Percentiles rank a stretch among this genome's conserved stretches.
These are phyloP conservation scores for Andrena dorsata DNA, from an alignment of 2,888 invertebrate genomes.

Conservation along the genomic window DNA sequence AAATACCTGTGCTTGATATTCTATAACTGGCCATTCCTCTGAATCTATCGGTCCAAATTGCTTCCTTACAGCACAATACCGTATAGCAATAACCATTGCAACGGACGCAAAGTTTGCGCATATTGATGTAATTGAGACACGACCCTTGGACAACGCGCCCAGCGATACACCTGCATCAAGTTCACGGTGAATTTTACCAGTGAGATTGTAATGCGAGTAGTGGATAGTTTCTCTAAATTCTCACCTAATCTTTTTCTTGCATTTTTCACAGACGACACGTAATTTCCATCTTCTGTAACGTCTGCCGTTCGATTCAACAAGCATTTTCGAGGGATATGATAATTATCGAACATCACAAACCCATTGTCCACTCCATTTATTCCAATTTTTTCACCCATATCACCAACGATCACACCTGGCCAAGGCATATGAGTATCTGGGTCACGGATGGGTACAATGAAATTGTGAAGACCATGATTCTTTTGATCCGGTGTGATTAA, in stretches of 20 bases:
- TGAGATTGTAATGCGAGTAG: not conserved
- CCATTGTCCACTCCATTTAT: conserved; percentile 98
- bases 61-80: conserved; percentile 94
- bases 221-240: not conserved
- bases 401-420: conserved; percentile 94
- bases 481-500: conserved; percentile 91
- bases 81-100: conserved; percentile 92
- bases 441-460: conserved; percentile 94
- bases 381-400: conserved; percentile 96
- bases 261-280: conserved; percentile 92
- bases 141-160: conserved; percentile 93
- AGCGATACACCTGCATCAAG: conserved; percentile 87
- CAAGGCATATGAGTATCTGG: conserved; percentile 89
- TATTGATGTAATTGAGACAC: conserved; percentile 90
- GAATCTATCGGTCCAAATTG: conserved; percentile 93
- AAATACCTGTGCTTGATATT: conserved; percentile 94
- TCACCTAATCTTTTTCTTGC: conserved; percentile 93
- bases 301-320: conserved; percentile 95
- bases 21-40: conserved; percentile 93
- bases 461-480: conserved; percentile 94
- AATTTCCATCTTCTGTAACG: conserved; percentile 93
- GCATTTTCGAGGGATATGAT: conserved; percentile 91
- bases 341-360: conserved; percentile 92
- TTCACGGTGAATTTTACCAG: not conserved
- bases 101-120: conserved; percentile 89